phyloP scores from a whole-genome alignment of 2,113 vertebrate species.

The Crypturellus undulatus region DNA sequence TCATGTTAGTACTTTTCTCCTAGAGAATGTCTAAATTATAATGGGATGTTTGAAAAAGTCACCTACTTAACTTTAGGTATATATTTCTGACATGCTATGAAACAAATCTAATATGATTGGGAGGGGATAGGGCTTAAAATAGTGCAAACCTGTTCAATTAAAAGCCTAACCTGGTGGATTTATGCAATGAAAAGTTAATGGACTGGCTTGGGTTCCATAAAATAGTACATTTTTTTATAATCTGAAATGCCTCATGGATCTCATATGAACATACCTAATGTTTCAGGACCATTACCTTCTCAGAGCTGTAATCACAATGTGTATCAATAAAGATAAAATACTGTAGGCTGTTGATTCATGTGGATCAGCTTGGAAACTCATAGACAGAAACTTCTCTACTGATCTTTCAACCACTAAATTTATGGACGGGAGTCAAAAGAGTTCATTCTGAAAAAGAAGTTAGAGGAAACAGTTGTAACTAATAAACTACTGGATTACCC shows the following conservation, averaged over 20 bases:
- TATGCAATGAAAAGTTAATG: conserved; percentile 71
- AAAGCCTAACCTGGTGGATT: conserved; percentile 64
- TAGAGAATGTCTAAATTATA: neutral
- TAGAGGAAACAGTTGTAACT: neutral
- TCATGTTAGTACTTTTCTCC: rapidly evolving
- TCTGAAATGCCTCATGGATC: conserved; percentile 71
- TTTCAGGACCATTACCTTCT: conserved; percentile 76
- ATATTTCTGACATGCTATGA: neutral
- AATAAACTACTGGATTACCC: neutral
- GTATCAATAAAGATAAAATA: conserved; percentile 78
- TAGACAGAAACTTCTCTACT: neutral
- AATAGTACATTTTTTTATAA: conserved; percentile 58
- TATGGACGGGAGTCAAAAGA: neutral
- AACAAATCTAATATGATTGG: neutral
- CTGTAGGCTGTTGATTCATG: neutral
- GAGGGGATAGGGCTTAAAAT: neutral
- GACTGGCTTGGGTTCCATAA: conserved; percentile 68
- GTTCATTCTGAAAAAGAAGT: neutral
- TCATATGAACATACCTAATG: conserved; percentile 66
- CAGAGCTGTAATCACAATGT: conserved; percentile 67
- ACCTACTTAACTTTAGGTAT: neutral
- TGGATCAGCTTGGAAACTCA: neutral
- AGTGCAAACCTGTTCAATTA: conserved; percentile 66
- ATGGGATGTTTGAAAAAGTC: neutral
- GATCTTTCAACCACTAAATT: neutral